Base-by-base conservation (phyloP, 1,140 invertebrate genomes). In the Meloidogyne hapla region DNA sequence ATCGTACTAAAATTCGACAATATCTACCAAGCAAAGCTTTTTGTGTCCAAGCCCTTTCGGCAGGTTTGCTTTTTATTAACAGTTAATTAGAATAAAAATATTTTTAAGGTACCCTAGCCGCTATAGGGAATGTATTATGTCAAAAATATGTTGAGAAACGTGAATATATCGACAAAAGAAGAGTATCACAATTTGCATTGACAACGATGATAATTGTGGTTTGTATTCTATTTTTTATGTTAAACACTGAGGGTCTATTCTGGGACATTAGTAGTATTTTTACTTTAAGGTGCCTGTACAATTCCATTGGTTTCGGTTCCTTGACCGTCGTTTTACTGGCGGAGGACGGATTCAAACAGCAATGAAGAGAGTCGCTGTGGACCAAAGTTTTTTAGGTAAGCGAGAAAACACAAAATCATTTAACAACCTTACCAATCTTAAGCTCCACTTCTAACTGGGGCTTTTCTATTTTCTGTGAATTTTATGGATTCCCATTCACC, bases 301-400 rank as follows among this genome's bases (percentile, higher is more conserved):
- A 65, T 83, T 78, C 40, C 26, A 79, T 12, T 80, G 80, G 80
- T 80, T 80, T 45, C 45, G 67, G 26, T 80, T 82, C 28, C 62
- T 80, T 21, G 75, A 68, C 2, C 64, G 68, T 18, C 21, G 21
- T 26, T 66, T 79, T 38, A 61, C 71, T 23, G 25, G 42, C 13
- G 9, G 56, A 38, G 40, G 40, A 28, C 40, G 67, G 23, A 21
- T 80, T 75, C 28, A 28, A 9, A 82, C 78, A 9, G 78, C 81
- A 25, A 18, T 82, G 2, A 79, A 79, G 23, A 25, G 76, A 9
- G 79, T 79, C 2, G 6, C 48, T 15, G 78, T 74, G 1, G 79
- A 80, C 40, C 79, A 80, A 64, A 61, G 42, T 28, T 15, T 83
- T 4, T 42, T 62, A 23, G 70, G 70, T 64, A 61, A 21, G 81